Conservation (phyloP, 2,888 invertebrate genomes). For the Synergus itoensis region DNA sequence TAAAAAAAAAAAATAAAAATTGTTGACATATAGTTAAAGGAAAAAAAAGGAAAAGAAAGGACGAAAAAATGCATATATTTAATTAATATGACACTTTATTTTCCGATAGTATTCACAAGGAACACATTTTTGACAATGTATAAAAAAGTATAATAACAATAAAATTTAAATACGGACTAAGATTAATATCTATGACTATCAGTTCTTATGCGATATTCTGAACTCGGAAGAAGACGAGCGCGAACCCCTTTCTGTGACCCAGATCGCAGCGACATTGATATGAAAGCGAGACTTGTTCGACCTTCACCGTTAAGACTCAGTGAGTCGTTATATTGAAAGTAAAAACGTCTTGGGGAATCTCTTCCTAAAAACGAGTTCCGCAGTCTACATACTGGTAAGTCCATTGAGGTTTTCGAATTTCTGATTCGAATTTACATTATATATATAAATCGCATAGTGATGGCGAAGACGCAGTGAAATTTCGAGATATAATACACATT, state of each 20-base stretch:
- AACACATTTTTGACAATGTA: conserved; percentile 9
- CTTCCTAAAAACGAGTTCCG: conserved; percentile 25
- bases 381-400: not conserved
- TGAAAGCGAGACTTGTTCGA: conserved; percentile 35
- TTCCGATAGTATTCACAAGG: not conserved
- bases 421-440: not conserved
- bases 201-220: not conserved
- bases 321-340: conserved; percentile 30
- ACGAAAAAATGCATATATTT: not conserved
- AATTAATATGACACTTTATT: conserved; percentile 34
- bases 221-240: conserved; percentile 25
- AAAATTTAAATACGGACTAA: not conserved
- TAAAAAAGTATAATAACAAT: not conserved
- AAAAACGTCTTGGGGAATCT: not conserved
- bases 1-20: too few species aligned
- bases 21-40: too few species aligned
- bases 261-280: conserved; percentile 32
- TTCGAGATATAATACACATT: too few species aligned
- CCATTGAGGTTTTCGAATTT: not conserved
- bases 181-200: conserved; percentile 16
- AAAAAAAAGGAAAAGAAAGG: not conserved
- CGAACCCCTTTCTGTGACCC: conserved; percentile 17
- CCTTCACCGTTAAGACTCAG: conserved; percentile 39
- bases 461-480: not conserved
- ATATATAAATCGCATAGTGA: not conserved